Evolutionary conservation across 2,113 vertebrate genomes (phyloP).

Genomic region (Cairina moschata): DNA sequence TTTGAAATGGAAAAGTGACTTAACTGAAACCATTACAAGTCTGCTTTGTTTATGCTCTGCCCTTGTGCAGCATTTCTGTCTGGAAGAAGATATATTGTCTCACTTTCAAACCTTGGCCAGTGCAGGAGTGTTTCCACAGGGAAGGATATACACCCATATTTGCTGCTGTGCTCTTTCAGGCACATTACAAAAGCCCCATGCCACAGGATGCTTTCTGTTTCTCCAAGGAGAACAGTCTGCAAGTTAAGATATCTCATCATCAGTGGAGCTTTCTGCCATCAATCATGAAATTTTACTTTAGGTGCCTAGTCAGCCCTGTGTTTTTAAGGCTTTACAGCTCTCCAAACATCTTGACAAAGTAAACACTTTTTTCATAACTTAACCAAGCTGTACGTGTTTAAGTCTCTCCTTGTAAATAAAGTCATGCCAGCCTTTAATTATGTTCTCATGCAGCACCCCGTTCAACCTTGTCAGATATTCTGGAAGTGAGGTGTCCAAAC

Average conservation of each 20-base stretch:
- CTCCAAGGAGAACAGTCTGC: background rate
- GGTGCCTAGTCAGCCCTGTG: background rate
- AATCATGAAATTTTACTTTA: background rate
- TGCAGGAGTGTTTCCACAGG: background rate
- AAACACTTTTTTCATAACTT: background rate
- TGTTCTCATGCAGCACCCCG: background rate
- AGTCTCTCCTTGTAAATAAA: background rate
- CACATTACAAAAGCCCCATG: background rate
- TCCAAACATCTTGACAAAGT: background rate
- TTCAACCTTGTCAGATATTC: background rate
- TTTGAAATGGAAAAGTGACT: background rate
- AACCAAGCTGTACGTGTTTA: background rate
- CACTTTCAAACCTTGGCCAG: background rate
- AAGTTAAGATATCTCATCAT: background rate
- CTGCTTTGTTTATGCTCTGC: background rate
- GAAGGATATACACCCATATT: background rate
- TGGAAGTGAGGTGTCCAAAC: background rate
- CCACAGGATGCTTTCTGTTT: background rate
- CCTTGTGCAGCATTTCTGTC: background rate
- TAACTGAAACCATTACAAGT: background rate
- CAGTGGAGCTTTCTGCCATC: background rate
- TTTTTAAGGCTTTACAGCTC: background rate
- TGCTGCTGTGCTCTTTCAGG: background rate
- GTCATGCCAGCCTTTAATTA: background rate
- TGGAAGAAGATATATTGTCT: background rate